A percentile compares a stretch with the other conserved stretches of the same genome.
Conservation (phyloP, 2,888 invertebrate genomes). For the Lasioglossum leucozonium region DNA sequence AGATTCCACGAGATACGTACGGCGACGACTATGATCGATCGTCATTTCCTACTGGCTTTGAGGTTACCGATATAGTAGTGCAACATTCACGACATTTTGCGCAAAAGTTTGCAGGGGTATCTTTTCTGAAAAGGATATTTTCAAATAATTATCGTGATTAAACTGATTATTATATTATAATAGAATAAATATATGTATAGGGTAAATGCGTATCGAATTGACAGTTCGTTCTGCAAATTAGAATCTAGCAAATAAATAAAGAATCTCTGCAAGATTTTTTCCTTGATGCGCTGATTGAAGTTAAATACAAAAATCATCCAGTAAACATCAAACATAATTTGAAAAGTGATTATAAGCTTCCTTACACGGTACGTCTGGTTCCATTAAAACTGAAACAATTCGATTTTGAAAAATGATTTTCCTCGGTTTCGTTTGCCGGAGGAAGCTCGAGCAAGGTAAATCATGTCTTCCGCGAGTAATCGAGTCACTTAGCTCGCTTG, state of each 20-base stretch:
- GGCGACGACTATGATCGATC: background rate
- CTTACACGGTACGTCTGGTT: background rate
- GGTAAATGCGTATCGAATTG: background rate
- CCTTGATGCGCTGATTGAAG: background rate
- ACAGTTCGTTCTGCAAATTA: background rate
- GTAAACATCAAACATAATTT: background rate
- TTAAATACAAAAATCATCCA: background rate
- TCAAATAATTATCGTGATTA: too few species aligned
- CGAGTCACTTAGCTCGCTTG: slow-evolving; percentile 14
- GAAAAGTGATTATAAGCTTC: background rate
- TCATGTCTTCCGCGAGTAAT: slow-evolving; percentile 20
- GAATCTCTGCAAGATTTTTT: background rate
- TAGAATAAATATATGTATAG: background rate
- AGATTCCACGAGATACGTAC: background rate
- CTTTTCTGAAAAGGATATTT: background rate
- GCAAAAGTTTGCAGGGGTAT: background rate
- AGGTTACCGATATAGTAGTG: background rate
- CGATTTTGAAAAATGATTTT: background rate
- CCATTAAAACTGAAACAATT: background rate
- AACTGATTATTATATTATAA: too few species aligned
- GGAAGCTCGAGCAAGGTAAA: background rate
- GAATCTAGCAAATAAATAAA: background rate
- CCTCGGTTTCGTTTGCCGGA: background rate
- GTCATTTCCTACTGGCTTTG: too few species aligned
- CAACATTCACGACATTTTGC: background rate